Percentiles rank a stretch among this genome's conserved stretches.
Conservation (phyloP, 2,113 vertebrate species). For the Tachycineta bicolor region DNA sequence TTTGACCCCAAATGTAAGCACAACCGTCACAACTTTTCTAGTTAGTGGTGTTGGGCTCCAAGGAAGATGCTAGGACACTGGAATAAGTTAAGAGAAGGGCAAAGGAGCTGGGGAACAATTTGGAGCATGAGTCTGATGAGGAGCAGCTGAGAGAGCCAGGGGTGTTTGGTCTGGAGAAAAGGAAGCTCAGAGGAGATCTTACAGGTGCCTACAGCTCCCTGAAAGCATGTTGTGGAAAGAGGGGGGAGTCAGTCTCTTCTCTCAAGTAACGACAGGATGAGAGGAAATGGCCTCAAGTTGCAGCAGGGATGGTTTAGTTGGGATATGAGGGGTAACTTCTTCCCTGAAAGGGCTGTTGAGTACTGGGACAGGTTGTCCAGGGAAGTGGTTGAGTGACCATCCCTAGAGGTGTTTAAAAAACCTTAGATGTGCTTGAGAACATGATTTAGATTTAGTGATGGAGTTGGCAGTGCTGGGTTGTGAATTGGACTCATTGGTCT, state of each 20-base stretch:
- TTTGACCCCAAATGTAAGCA: not conserved
- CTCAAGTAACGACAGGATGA: rapidly evolving
- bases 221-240: not conserved
- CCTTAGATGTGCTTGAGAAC: not conserved
- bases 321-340: not conserved
- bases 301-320: rapidly evolving
- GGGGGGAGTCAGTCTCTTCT: not conserved
- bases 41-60: not conserved
- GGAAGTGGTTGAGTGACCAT: not conserved
- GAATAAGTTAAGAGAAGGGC: not conserved
- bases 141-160: not conserved
- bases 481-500: not conserved
- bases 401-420: not conserved
- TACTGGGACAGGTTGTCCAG: not conserved
- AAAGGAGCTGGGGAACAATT: rapidly evolving
- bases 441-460: not conserved
- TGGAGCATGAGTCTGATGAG: not conserved
- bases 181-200: not conserved
- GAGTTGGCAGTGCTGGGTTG: not conserved
- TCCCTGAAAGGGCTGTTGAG: not conserved
- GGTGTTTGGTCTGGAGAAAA: not conserved
- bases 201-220: not conserved
- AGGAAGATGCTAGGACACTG: not conserved
- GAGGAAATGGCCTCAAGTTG: not conserved
- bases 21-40: not conserved